Percentiles rank a stretch among this genome's conserved stretches.
These are phyloP conservation scores for Fabriciana adippe DNA, from an alignment of 2,888 invertebrate species.

Conservation along the genomic window DNA sequence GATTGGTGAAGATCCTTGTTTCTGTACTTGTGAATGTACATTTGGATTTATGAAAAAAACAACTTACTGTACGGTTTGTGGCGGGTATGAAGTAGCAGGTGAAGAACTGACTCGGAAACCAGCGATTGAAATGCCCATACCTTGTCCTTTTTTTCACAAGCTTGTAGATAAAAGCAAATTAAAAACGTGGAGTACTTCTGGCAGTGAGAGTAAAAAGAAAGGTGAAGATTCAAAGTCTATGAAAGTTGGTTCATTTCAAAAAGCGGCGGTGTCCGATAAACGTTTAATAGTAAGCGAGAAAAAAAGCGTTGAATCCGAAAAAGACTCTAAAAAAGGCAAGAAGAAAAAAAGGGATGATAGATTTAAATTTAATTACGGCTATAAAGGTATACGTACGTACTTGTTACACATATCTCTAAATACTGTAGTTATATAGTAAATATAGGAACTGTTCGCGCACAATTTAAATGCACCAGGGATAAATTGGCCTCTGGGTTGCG, in stretches of 20 bases:
- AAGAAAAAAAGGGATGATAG: slow-evolving; percentile 60
- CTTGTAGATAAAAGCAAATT: slow-evolving; percentile 58
- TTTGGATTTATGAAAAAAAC: slow-evolving; percentile 69
- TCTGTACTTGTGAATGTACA: slow-evolving; percentile 68
- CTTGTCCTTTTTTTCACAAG: slow-evolving; percentile 72
- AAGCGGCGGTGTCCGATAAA: slow-evolving; percentile 45
- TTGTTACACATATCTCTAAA: slow-evolving; percentile 16
- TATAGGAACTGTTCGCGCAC: too few relatives aligned
- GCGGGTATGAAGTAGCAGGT: slow-evolving; percentile 65
- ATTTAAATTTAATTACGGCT: slow-evolving; percentile 75
- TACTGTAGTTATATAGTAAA: too few relatives aligned
- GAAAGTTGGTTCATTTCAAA: slow-evolving; percentile 45
- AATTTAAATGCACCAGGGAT: too few relatives aligned
- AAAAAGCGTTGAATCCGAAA: slow-evolving; percentile 61
- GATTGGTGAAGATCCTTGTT: slow-evolving; percentile 59
- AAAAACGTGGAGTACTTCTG: slow-evolving; percentile 57
- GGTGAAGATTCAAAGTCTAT: slow-evolving; percentile 46
- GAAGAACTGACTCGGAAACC: slow-evolving; percentile 53
- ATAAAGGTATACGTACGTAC: slow-evolving; percentile 79
- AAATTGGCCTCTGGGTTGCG: too few relatives aligned
- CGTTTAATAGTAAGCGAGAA: slow-evolving; percentile 40
- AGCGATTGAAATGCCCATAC: slow-evolving; percentile 53
- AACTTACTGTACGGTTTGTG: slow-evolving; percentile 67
- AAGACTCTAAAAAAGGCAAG: slow-evolving; percentile 58
- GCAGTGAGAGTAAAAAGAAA: slow-evolving; percentile 59